phyloP scores from a whole-genome alignment of 1,140 invertebrate genomes.

The Hetaerina americana region DNA sequence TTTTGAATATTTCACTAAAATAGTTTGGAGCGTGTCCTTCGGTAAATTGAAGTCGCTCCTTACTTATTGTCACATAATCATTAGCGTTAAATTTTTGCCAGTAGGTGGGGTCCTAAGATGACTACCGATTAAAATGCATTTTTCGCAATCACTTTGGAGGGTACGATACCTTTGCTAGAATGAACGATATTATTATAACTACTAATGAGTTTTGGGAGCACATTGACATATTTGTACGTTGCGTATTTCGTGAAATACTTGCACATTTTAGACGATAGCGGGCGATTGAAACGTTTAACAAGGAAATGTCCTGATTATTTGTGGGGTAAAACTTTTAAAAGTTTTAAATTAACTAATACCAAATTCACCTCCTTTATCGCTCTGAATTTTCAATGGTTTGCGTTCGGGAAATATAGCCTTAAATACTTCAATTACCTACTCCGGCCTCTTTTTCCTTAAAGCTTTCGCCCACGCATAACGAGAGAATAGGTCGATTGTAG shows the following conservation, averaged over 20 bases:
- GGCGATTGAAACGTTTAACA: not conserved
- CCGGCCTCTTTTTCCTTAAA: not conserved
- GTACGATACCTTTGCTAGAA: not conserved
- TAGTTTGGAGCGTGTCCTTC: not conserved
- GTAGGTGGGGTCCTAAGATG: not conserved
- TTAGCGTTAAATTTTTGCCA: not conserved
- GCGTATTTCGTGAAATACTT: not conserved
- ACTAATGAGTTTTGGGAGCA: not conserved
- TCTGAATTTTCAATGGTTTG: not conserved
- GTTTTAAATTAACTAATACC: not conserved
- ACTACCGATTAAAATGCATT: not conserved
- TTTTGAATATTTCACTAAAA: not conserved
- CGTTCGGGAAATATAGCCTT: not conserved
- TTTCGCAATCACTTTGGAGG: too few species aligned
- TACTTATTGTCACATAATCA: too few species aligned
- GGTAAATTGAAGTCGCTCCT: not conserved
- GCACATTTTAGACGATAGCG: not conserved
- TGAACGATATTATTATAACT: not conserved
- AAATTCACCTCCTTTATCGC: not conserved
- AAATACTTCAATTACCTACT: not conserved
- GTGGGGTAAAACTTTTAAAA: not conserved
- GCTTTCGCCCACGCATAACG: not conserved
- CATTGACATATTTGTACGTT: not conserved
- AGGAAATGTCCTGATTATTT: not conserved
- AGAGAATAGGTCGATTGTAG: not conserved